Conservation (phyloP, 1,140 invertebrate genomes). For the Schlechtendalia chinensis region DNA sequence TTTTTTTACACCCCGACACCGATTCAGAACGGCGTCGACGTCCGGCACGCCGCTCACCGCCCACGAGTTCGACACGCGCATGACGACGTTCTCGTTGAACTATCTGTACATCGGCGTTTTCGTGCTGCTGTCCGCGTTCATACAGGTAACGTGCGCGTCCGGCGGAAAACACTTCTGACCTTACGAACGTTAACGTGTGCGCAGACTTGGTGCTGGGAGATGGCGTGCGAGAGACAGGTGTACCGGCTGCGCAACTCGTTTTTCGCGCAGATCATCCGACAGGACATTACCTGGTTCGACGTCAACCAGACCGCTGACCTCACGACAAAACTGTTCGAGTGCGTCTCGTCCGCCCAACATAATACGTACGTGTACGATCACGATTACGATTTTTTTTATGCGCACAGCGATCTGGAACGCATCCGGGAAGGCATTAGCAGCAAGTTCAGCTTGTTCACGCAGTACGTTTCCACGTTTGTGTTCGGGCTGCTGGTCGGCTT, state of each 20-base stretch:
- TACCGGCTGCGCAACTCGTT: constrained; percentile 56
- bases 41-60: neutral
- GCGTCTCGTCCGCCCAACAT: constrained; percentile 55
- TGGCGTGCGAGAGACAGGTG: constrained; percentile 57
- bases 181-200: neutral
- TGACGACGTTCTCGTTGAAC: constrained; percentile 48
- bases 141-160: constrained; percentile 34
- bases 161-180: neutral
- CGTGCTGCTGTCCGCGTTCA: constrained; percentile 47
- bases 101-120: constrained; percentile 52
- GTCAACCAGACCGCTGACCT: constrained; percentile 76
- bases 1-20: neutral
- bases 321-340: constrained; percentile 79
- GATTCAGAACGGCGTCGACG: neutral
- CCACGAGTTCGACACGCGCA: constrained; percentile 14
- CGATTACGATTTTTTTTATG: neutral
- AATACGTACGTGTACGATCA: no score
- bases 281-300: constrained; percentile 84
- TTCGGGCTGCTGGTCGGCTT: constrained; percentile 72
- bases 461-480: constrained; percentile 69
- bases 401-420: constrained; percentile 80
- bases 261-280: constrained; percentile 60
- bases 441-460: constrained; percentile 78
- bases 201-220: constrained; percentile 57
- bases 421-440: constrained; percentile 87